Evolutionary conservation across 2,113 vertebrate species (phyloP).

Genomic region (Hypocryptadius cinnamomeus): DNA sequence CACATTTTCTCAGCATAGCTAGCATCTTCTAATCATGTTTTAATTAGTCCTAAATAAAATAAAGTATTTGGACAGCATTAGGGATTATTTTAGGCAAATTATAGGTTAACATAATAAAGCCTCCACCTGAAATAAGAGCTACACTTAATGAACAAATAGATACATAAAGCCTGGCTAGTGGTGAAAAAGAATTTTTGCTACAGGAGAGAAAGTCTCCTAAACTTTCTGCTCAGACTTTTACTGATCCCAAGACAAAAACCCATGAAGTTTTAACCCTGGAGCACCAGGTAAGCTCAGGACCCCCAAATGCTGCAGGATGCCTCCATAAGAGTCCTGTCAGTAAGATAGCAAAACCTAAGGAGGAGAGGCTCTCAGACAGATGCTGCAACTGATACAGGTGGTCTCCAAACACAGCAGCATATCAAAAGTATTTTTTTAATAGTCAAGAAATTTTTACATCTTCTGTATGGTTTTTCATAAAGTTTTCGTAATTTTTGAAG

Average conservation of each 20-base stretch:
- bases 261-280: fast-evolving
- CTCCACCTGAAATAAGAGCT: not conserved
- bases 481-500: not conserved
- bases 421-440: not conserved
- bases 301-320: not conserved
- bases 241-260: not conserved
- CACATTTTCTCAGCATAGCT: not conserved
- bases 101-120: not conserved
- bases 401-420: not conserved
- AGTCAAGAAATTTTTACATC: not conserved
- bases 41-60: slow-evolving; percentile 6
- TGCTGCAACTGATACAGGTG: not conserved
- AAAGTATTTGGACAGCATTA: not conserved
- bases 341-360: not conserved
- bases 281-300: not conserved
- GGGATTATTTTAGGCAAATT: not conserved
- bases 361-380: not conserved
- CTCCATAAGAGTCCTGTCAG: not conserved
- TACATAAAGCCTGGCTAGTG: not conserved
- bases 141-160: not conserved
- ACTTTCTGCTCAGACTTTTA: not conserved
- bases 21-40: slow-evolving; percentile 4
- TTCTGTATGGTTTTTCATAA: not conserved
- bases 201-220: not conserved
- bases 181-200: not conserved